Conservation (phyloP, 2,113 vertebrate genomes). For the Gymnorhina tibicen region DNA sequence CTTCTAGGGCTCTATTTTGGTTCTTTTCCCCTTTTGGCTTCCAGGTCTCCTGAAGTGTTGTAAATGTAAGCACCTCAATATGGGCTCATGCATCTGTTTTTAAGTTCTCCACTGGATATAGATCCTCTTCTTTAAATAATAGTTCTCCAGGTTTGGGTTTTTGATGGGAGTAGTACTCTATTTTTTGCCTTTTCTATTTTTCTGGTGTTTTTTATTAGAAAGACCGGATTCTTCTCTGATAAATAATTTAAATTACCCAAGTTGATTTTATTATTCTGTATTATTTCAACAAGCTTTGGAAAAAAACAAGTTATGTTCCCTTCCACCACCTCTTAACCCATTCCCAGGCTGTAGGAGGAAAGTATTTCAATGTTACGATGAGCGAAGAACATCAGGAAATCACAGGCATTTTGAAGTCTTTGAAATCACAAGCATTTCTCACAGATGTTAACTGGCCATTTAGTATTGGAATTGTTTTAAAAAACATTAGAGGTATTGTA, state of each 20-base stretch:
- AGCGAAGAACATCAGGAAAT: not conserved
- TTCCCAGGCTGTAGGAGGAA: not conserved
- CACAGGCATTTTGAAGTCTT: not conserved
- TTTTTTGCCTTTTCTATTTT: not conserved
- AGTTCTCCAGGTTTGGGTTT: fast-evolving
- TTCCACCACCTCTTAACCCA: not conserved
- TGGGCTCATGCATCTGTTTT: not conserved
- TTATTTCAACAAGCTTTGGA: not conserved
- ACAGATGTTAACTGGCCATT: not conserved
- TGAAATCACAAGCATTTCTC: not conserved
- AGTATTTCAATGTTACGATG: not conserved
- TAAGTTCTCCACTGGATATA: not conserved
- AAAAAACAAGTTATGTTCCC: not conserved
- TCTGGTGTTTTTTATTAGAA: not conserved
- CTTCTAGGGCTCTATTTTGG: not conserved
- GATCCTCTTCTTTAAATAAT: not conserved
- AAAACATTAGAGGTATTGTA: not conserved
- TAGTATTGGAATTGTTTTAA: not conserved
- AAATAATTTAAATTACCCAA: not conserved
- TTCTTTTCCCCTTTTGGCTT: not conserved
- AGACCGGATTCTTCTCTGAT: not conserved
- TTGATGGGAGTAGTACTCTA: fast-evolving
- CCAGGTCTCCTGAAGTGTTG: not conserved
- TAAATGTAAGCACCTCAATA: not conserved
- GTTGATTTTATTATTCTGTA: not conserved